phyloP scores from a whole-genome alignment of 35 echinoderm and acorn worm species.

The Acanthaster planci region DNA sequence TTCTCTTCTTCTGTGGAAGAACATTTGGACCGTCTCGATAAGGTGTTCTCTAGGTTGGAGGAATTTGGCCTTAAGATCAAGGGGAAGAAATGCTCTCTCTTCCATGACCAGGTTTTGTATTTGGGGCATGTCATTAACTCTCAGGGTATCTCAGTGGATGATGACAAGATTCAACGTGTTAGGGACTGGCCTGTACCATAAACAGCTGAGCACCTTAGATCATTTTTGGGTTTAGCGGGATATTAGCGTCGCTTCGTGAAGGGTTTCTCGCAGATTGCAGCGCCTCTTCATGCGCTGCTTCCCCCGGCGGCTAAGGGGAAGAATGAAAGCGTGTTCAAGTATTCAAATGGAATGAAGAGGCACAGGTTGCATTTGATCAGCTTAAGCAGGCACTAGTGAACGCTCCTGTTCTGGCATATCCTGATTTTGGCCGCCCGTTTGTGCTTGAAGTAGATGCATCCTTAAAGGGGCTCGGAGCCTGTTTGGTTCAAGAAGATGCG shows the following conservation, averaged over 20 bases:
- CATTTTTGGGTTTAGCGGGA: conserved; percentile 48
- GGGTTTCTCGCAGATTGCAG: conserved; percentile 44
- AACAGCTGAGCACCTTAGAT: conserved; percentile 24
- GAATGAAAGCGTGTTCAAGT: conserved; percentile 24
- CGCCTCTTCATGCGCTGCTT: conserved; percentile 8
- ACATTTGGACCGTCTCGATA: conserved; percentile 27
- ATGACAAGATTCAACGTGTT: conserved; percentile 37
- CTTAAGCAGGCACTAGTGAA: conserved; percentile 39
- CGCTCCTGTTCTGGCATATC: conserved; percentile 29
- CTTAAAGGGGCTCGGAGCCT: conserved; percentile 41
- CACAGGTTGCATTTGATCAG: conserved; percentile 36
- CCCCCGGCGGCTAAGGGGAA: background rate
- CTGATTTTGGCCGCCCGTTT: conserved; percentile 32
- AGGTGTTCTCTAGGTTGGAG: conserved; percentile 29
- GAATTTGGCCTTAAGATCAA: conserved; percentile 42
- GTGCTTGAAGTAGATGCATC: conserved; percentile 34
- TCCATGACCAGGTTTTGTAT: conserved; percentile 16
- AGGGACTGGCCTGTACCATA: conserved; percentile 43
- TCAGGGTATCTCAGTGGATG: conserved; percentile 42
- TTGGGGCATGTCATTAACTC: conserved; percentile 49
- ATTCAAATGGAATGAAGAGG: conserved; percentile 51
- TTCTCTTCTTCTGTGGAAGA: conserved; percentile 45
- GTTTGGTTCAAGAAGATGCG: background rate
- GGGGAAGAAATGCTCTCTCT: conserved; percentile 55
- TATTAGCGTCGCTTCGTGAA: conserved; percentile 53